Evolutionary conservation across 2,888 invertebrate species (phyloP).

Genomic region (Lomographa bimaculata): DNA sequence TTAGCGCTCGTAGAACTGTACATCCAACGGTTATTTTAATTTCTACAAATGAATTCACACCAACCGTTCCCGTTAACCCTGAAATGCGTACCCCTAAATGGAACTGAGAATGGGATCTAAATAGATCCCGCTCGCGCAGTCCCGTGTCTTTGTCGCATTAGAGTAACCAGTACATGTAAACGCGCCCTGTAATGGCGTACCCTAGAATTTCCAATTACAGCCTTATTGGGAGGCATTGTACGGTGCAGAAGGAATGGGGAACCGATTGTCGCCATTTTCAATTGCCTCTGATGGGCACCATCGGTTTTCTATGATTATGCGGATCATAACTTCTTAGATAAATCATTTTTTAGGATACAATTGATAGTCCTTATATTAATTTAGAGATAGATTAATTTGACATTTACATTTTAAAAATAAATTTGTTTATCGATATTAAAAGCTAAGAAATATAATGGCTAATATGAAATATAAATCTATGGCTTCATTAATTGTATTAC

Average conservation of each 20-base stretch:
- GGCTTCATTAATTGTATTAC: no score
- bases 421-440: no score
- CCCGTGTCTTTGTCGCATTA: conserved; percentile 17
- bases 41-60: conserved; percentile 10
- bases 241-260: conserved; percentile 5
- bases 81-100: conserved; percentile 10
- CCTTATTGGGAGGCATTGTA: conserved; percentile 59
- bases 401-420: no score
- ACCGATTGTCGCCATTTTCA: conserved; percentile 13
- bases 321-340: no score
- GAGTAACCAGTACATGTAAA: conserved; percentile 18
- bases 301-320: not conserved
- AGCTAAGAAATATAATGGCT: no score
- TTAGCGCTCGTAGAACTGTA: no score
- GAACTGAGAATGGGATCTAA: conserved; percentile 11
- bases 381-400: no score
- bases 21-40: conserved; percentile 5
- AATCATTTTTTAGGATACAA: no score
- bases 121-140: conserved; percentile 2
- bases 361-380: no score
- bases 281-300: conserved; percentile 12
- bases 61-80: conserved; percentile 9
- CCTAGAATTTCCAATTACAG: conserved; percentile 67
- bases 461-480: no score
- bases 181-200: conserved; percentile 34